Evolutionary conservation across 1,140 invertebrate genomes (phyloP).

Genomic region (Trachymyrmex cornetzi): DNA sequence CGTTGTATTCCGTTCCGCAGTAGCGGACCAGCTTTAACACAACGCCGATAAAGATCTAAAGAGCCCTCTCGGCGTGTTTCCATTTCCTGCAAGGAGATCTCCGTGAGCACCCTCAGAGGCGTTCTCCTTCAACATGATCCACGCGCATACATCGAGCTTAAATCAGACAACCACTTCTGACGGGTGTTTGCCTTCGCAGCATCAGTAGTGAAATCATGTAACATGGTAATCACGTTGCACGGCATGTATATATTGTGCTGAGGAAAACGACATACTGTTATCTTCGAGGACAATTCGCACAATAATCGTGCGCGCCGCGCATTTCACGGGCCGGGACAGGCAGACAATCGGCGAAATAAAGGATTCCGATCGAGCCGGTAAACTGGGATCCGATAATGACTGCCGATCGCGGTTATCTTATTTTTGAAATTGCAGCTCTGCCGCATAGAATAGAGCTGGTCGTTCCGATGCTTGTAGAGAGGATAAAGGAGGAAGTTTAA

Average conservation of each 20-base stretch:
- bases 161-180: constrained; percentile 39
- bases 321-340: not conserved
- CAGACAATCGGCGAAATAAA: constrained; percentile 30
- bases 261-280: constrained; percentile 33
- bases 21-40: constrained; percentile 41
- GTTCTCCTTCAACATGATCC: constrained; percentile 22
- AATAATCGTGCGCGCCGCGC: constrained; percentile 24
- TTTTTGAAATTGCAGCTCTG: constrained; percentile 37
- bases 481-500: constrained; percentile 49
- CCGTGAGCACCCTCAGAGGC: not conserved
- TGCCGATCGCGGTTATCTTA: constrained; percentile 51
- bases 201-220: constrained; percentile 42
- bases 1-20: not conserved
- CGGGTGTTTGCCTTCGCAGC: constrained; percentile 29
- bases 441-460: not conserved
- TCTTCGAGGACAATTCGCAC: constrained; percentile 25
- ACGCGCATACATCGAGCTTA: constrained; percentile 25
- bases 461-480: constrained; percentile 26
- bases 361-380: constrained; percentile 40
- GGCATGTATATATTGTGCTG: constrained; percentile 48
- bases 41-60: constrained; percentile 56
- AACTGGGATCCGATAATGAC: constrained; percentile 57
- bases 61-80: constrained; percentile 41
- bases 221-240: constrained; percentile 46
- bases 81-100: constrained; percentile 44